A percentile compares a stretch with the other conserved stretches of the same genome.
Evolutionary conservation across 2,797 vertebrate species (phyloP).

Genomic region (Menidia menidia): DNA sequence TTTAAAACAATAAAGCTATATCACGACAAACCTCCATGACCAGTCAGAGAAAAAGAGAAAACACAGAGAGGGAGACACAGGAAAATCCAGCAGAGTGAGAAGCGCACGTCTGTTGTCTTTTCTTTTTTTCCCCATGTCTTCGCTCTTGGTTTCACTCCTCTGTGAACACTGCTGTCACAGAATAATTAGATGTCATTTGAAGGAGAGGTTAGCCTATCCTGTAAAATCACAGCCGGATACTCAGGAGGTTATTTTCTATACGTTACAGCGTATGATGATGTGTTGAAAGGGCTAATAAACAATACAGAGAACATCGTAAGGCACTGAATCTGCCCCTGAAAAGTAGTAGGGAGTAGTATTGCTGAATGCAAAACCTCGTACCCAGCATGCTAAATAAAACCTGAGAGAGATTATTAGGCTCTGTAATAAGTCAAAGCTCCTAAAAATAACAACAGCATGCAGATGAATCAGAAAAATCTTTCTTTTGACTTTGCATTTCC

Average conservation of each 20-base stretch:
- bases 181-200: constrained; percentile 62
- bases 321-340: constrained; percentile 15
- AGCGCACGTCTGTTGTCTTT: constrained; percentile 31
- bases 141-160: constrained; percentile 47
- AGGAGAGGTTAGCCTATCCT: constrained; percentile 24
- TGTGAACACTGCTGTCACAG: constrained; percentile 51
- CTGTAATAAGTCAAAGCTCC: constrained; percentile 31
- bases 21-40: constrained; percentile 38
- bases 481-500: constrained; percentile 6
- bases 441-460: constrained; percentile 62
- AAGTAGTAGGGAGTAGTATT: constrained; percentile 26
- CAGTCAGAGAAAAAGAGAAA: constrained; percentile 34
- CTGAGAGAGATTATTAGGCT: constrained; percentile 35
- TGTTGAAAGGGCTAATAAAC: constrained; percentile 11
- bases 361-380: constrained; percentile 29
- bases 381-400: constrained; percentile 27
- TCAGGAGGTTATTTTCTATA: constrained; percentile 14
- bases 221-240: constrained; percentile 31
- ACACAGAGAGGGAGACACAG: constrained; percentile 36
- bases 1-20: constrained; percentile 16
- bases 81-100: constrained; percentile 47
- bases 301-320: constrained; percentile 1
- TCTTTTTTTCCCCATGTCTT: constrained; percentile 23
- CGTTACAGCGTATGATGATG: constrained; percentile 3
- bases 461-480: constrained; percentile 44